Base-by-base conservation (phyloP, 2,113 vertebrate genomes). In the Pterocles burchelli region DNA sequence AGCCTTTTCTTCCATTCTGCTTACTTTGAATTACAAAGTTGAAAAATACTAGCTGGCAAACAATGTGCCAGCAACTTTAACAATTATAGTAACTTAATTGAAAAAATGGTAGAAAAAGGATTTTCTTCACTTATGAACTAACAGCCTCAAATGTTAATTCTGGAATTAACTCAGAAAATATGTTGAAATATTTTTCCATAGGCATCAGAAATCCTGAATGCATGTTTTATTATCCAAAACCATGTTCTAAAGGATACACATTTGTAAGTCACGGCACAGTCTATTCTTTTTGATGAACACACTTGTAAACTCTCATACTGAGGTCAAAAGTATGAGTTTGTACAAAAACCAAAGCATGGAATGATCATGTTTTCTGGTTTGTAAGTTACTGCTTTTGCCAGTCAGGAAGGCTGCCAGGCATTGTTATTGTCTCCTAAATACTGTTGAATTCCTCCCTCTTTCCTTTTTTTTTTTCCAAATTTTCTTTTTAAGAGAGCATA, bases 21-120 rank as follows among this genome's bases (percentile, higher is more conserved):
- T 97, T 92, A 85, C 91, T 96, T 92, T 96, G 86, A 94, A 90
- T 93, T 89, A 77, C 36, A 74, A 84, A 86, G 58, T 46, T 74
- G 57, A 65, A 85, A 93, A 92, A 94, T 90, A 41, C 11, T 41
- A 83, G 74, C 67, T 85, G 85, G 73, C 66, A 94, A 88, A 80
- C 89, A 68, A 95, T 2, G 36, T 83, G 67, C 90, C 89, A 36
- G 72, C 75, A 95, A 95, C 38, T 66, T 95, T 86, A 90, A 75
- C 71, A 89, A 12, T 63, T 49, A 75, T 95, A 92, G 75, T 88
- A 95, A 71, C 45, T 83, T 94, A 93, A 82, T 5, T 55, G 78
- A 75, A 95, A 89, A 26, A 4, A 24, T 29, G 18, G 36, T 10
- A 66, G 58, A 72, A 61, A 55, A 94, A 63, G 8, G 13, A 52